phyloP scores from a whole-genome alignment of 2,797 vertebrate species.

The Falco naumanni region DNA sequence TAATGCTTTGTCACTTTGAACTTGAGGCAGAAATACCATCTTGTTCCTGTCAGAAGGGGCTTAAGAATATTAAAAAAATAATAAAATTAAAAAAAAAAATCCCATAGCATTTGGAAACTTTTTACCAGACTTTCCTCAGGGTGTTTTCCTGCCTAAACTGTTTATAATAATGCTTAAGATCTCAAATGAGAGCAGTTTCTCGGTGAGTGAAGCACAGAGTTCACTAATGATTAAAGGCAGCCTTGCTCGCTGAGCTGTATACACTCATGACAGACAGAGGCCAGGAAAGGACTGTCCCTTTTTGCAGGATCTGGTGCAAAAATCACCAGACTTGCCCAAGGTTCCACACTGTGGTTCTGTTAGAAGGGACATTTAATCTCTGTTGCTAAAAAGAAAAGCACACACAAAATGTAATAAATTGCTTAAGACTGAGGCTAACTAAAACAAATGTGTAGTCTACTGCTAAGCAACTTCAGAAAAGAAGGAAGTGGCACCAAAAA shows the following conservation, averaged over 20 bases:
- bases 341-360: neutral
- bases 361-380: neutral
- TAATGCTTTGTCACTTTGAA: conserved; percentile 14
- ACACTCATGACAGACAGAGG: neutral
- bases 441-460: neutral
- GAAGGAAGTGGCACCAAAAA: neutral
- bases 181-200: neutral
- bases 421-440: neutral
- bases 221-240: neutral
- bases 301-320: neutral
- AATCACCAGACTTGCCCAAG: neutral
- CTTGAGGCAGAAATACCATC: conserved; percentile 3
- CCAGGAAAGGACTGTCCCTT: neutral
- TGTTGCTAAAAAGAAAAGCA: neutral
- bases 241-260: neutral
- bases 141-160: neutral
- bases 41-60: conserved; percentile 5
- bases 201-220: neutral
- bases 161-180: neutral
- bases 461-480: neutral
- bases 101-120: neutral
- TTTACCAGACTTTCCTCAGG: neutral
- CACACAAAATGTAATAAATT: neutral
- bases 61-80: neutral
- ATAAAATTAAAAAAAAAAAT: too few species aligned